Evolutionary conservation across 1,140 invertebrate species (phyloP), one percentile per base, ranked within the genome.

Genomic region (Aphaenogaster ashmeadi): DNA sequence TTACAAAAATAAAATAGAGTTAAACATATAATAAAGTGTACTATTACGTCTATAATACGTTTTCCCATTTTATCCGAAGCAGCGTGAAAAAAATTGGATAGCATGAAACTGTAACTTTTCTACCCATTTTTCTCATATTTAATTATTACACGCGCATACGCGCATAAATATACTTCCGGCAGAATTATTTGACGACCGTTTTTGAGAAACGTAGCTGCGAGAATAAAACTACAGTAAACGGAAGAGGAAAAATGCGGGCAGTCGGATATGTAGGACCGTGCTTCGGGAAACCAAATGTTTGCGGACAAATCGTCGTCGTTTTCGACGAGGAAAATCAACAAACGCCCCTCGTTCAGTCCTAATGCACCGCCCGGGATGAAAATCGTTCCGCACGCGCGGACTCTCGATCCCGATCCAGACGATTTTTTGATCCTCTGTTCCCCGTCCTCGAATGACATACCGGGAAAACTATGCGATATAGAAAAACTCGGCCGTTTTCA

Each of bases 271-370:
- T 74, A 64, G 86, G 81, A 66, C 85, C 86, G 56, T 77, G 72
- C 78, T 58, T 77, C 69, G 86, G 75, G 62, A 85, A 90, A 69
- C 89, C 89, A 90, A 90, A 90, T 90, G 89, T 90, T 90, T 90
- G 89, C 89, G 56, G 64, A 90, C 89, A 90, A 90, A 90, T 90
- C 86, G 89, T 88, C 88, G 75, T 90, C 89, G 86, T 88, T 88
- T 90, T 90, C 75, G 71, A 90, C 81, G 74, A 52, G 75, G 80
- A 90, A 90, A 90, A 90, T 90, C 89, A 90, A 90, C 89, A 90
- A 90, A 88, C 86, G 74, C 36, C 87, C 47, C 85, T 72, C 52
- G 78, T 58, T 87, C 79, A 54, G 54, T 50, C 60, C 88, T 90
- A 90, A 90, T 90, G 79, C 88, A 90, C 9, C 74, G 74, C 13